phyloP scores from a whole-genome alignment of 2,888 invertebrate genomes.

The Dugesia japonica region DNA sequence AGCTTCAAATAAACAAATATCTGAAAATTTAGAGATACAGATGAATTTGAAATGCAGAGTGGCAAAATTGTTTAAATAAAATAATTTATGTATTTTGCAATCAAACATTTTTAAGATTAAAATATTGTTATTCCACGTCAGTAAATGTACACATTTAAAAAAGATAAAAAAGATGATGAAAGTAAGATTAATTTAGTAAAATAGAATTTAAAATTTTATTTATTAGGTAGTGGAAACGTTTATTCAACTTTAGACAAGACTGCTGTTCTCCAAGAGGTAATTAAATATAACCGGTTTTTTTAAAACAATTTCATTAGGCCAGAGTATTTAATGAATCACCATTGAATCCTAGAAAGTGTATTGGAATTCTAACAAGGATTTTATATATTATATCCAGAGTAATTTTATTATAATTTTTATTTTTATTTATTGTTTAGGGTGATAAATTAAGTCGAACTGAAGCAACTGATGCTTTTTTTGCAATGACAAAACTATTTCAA shows the following conservation, averaged over 20 bases:
- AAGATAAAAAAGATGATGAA: conserved; percentile 10
- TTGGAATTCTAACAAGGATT: conserved; percentile 81
- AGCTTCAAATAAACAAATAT: too few species aligned
- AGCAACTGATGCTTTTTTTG: conserved; percentile 95
- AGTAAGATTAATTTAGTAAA: not conserved
- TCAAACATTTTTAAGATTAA: not conserved
- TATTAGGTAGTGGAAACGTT: conserved; percentile 58
- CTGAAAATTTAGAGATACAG: too few species aligned
- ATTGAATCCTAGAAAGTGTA: conserved; percentile 88
- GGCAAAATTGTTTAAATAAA: too few species aligned
- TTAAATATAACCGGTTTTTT: conserved; percentile 30
- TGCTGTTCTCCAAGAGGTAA: conserved; percentile 72
- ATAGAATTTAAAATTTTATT: not conserved
- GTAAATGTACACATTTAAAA: not conserved
- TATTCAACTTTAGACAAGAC: conserved; percentile 86
- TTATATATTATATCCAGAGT: conserved; percentile 61
- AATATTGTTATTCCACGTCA: not conserved
- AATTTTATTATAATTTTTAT: conserved; percentile 33
- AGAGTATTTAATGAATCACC: conserved; percentile 92
- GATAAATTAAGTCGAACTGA: conserved; percentile 77
- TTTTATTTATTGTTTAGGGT: conserved; percentile 52
- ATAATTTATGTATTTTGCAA: not conserved
- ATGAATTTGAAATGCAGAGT: too few species aligned
- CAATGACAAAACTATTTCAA: conserved; percentile 95
- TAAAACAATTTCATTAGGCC: conserved; percentile 51